Conservation (phyloP, 2,113 vertebrate genomes). For the Rutilus rutilus region DNA sequence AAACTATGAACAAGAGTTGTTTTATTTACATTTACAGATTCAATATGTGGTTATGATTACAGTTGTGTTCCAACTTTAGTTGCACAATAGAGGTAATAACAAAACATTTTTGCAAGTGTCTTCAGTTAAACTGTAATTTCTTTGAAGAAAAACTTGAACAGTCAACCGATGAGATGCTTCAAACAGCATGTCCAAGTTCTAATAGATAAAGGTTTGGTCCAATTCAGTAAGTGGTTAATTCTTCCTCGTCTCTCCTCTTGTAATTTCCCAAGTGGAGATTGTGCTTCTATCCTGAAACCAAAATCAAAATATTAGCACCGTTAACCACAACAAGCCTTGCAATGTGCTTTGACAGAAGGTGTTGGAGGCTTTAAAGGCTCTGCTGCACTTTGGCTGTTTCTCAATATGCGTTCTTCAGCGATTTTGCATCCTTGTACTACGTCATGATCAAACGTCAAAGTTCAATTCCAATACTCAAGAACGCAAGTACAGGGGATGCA, state of each 20-base stretch:
- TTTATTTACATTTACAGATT: constrained; percentile 1
- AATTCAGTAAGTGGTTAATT: background rate
- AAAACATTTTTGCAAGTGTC: background rate
- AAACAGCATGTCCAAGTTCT: background rate
- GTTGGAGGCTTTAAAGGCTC: too few species aligned
- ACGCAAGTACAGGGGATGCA: too few species aligned
- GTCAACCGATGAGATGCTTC: background rate
- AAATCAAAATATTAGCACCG: background rate
- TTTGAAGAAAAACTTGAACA: background rate
- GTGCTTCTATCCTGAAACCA: constrained; percentile 84
- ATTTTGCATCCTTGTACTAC: too few species aligned
- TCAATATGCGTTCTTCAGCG: too few species aligned
- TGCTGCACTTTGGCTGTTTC: too few species aligned
- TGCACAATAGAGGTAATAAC: background rate
- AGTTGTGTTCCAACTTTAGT: background rate
- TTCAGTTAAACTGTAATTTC: background rate
- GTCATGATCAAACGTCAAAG: too few species aligned
- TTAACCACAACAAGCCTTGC: background rate
- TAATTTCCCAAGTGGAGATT: constrained; percentile 87
- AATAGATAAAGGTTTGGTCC: background rate
- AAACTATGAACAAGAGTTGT: background rate
- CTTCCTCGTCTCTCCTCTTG: constrained; percentile 15
- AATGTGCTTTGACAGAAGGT: background rate
- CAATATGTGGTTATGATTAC: constrained; percentile 1
- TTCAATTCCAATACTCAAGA: too few species aligned